These are phyloP conservation scores for Anorthoa munda DNA, from an alignment of 2,888 invertebrate species.

Conservation along the genomic window DNA sequence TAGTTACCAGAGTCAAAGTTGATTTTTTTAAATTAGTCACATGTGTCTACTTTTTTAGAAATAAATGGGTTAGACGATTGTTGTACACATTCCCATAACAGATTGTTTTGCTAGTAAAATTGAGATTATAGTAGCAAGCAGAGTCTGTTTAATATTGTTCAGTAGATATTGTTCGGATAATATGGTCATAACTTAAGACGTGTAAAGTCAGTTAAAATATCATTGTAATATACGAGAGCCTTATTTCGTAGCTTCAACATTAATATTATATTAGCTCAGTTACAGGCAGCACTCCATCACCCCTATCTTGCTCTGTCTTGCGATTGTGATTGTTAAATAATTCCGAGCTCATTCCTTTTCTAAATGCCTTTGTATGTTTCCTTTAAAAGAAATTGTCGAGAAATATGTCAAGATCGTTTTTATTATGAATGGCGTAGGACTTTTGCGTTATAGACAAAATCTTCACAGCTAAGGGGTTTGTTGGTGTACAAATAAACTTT, in stretches of 20 bases:
- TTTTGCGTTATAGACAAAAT: not conserved
- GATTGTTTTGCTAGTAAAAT: too few relatives aligned
- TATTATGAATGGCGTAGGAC: not conserved
- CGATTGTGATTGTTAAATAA: conserved; percentile 36
- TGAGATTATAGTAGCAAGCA: not conserved
- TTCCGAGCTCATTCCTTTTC: conserved; percentile 25
- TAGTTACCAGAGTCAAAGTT: too few relatives aligned
- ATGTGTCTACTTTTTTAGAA: too few relatives aligned
- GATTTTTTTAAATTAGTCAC: too few relatives aligned
- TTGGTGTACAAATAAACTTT: not conserved
- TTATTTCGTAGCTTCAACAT: conserved; percentile 1
- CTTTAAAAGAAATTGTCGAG: conserved; percentile 3
- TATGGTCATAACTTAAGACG: not conserved
- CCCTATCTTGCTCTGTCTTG: not conserved
- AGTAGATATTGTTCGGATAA: not conserved
- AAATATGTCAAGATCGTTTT: not conserved
- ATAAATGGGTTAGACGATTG: too few relatives aligned
- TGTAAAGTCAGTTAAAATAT: not conserved
- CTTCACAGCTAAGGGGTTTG: not conserved
- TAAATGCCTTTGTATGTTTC: conserved; percentile 24
- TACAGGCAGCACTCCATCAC: conserved; percentile 30
- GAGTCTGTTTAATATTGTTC: not conserved
- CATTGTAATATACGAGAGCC: not conserved
- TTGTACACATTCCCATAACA: too few relatives aligned
- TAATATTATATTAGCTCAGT: conserved; percentile 31